phyloP scores from a whole-genome alignment of 2,888 invertebrate species.

The Neoascia interrupta region DNA sequence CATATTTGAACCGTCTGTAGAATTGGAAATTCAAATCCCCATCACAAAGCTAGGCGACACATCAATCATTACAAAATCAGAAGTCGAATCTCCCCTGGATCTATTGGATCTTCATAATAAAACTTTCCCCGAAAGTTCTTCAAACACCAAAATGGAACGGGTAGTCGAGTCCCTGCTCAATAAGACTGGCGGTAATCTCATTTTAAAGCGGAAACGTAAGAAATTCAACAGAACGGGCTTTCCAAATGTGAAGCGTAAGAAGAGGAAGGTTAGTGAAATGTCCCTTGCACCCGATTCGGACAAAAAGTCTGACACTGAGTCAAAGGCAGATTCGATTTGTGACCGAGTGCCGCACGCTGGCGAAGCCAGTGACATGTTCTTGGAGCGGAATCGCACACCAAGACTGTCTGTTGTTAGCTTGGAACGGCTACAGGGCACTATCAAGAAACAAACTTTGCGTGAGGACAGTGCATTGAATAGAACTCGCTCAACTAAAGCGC shows the following conservation, averaged over 20 bases:
- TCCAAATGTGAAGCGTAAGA: conserved; percentile 90
- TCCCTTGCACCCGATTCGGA: conserved; percentile 1
- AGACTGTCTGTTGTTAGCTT: conserved; percentile 83
- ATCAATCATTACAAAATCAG: conserved; percentile 80
- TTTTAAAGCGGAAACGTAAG: conserved; percentile 84
- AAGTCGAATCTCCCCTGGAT: conserved; percentile 79
- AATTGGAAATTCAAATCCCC: conserved; percentile 85
- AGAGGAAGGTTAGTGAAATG: conserved; percentile 81
- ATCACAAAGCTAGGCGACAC: conserved; percentile 81
- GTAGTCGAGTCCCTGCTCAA: conserved; percentile 78
- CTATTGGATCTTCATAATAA: conserved; percentile 73
- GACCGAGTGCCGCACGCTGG: conserved; percentile 86
- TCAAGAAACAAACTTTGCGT: conserved; percentile 18
- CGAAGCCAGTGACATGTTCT: conserved; percentile 84
- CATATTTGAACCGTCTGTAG: conserved; percentile 85
- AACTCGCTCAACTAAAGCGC: conserved; percentile 27
- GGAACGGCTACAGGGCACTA: conserved; percentile 82
- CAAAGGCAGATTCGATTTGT: conserved; percentile 76
- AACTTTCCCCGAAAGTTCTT: conserved; percentile 64
- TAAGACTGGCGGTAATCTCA: conserved; percentile 76
- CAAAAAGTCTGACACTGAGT: conserved; percentile 23
- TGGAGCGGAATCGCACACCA: conserved; percentile 82
- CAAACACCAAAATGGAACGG: conserved; percentile 73
- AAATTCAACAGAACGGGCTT: conserved; percentile 93
- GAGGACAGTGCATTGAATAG: conserved; percentile 24